A percentile compares a stretch with the other conserved stretches of the same genome.
These are phyloP conservation scores for Drosophila rubida DNA, from an alignment of 2,888 invertebrate species.

Conservation along the genomic window DNA sequence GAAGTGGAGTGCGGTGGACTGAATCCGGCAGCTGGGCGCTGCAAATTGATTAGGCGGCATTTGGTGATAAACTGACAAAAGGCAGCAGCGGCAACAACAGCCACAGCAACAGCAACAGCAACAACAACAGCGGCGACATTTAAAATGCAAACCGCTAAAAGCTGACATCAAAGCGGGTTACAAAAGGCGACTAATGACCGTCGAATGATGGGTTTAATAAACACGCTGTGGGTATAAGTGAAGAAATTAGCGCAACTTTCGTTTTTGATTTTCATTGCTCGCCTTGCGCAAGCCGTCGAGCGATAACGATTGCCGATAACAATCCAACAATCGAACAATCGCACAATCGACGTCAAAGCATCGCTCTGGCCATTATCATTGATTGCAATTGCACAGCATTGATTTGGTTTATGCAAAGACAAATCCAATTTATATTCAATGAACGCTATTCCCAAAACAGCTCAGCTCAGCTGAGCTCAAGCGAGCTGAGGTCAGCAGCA, in stretches of 20 bases:
- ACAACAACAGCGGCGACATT: constrained; percentile 21
- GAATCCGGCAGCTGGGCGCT: no score
- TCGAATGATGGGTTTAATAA: constrained; percentile 45
- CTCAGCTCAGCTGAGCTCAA: background rate
- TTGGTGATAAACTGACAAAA: constrained; percentile 40
- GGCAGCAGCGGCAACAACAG: no score
- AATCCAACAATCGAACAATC: no score
- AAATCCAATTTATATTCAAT: constrained; percentile 5
- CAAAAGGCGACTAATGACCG: constrained; percentile 32
- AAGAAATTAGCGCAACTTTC: constrained; percentile 24
- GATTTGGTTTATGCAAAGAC: background rate
- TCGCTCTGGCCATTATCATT: background rate
- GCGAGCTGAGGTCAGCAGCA: background rate
- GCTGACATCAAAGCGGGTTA: background rate
- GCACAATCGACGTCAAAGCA: background rate
- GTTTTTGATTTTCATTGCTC: constrained; percentile 11
- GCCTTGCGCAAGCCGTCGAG: background rate
- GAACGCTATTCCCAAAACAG: constrained; percentile 4
- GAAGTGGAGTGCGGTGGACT: no score
- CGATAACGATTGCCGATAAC: constrained; percentile 8
- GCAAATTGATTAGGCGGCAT: constrained; percentile 58
- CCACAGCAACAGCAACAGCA: constrained; percentile 1
- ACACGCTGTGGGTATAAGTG: constrained; percentile 14
- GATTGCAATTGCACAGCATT: constrained; percentile 2
- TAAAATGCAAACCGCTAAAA: constrained; percentile 49